Evolutionary conservation across 2,113 vertebrate genomes (phyloP), one percentile per base, ranked within the genome.

Genomic region (Hypocryptadius cinnamomeus): DNA sequence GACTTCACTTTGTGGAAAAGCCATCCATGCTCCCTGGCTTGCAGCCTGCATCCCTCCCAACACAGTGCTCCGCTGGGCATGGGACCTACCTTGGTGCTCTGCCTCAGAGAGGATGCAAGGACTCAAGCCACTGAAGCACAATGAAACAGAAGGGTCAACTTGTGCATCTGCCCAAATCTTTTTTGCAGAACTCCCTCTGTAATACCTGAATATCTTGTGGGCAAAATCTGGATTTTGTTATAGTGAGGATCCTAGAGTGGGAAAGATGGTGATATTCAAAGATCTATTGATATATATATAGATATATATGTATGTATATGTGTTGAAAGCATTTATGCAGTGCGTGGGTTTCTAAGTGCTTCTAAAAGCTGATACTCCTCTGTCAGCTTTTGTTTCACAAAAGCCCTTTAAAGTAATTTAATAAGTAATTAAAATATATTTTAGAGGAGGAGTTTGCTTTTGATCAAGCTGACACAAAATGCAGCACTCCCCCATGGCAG

Each of bases 61-160:
- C 0, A 1, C 0, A 16, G 8, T 11, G 21, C 23, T 63, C 31
- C 4, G 0, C 40, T n/a, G 57, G 33, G 20, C 6, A 0, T 2
- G 13, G 54, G 72, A 64, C 23, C 9, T 39, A 25, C 56, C 39
- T 33, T n/a, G 56, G 24, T 74, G 60, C 20, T 78, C 64, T 24
- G 51, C 50, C 70, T 50, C 3, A 1, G 31, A 40, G 21, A 53
- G 28, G 10, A 12, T 7, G 13, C 23, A 57, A 42, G 37, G 23
- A 27, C 37, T 56, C 1, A 7, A 39, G 33, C 19, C 69, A 42
- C 31, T 30, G 48, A 25, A 16, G 48, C 33, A 39, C 31, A 44
- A 10, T 2, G 12, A 37, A 65, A n/a, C 13, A 57, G 37, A 78
- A 65, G 10, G 10, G 6, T 35, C 57, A 50, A 2, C 16, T 19